phyloP scores from a whole-genome alignment of 2,113 vertebrate genomes.

The Charadrius vociferus region DNA sequence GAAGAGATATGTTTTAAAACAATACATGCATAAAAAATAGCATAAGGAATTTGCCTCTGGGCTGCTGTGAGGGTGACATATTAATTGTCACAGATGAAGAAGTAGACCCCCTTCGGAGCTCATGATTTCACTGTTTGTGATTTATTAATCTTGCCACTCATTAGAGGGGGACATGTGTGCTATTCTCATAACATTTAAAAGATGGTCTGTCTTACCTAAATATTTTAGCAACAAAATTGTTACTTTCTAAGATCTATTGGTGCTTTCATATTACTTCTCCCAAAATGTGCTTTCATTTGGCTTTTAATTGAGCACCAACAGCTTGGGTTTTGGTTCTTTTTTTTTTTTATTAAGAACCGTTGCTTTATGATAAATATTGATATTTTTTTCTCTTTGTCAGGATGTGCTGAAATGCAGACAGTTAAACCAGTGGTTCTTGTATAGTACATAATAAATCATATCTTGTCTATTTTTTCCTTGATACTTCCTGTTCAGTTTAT shows the following conservation, averaged over 20 bases:
- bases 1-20: conserved; percentile 50
- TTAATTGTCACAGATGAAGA: conserved; percentile 63
- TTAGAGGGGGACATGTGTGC: neutral
- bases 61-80: conserved; percentile 24
- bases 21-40: conserved; percentile 57
- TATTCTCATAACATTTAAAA: neutral
- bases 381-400: neutral
- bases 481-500: conserved; percentile 62
- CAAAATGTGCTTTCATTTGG: neutral
- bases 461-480: conserved; percentile 20
- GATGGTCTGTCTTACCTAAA: neutral
- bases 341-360: neutral
- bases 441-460: conserved; percentile 51
- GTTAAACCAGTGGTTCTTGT: conserved; percentile 57
- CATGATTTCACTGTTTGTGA: conserved; percentile 39
- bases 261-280: neutral
- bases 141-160: conserved; percentile 39
- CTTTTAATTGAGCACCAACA: neutral
- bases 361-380: conserved; percentile 4
- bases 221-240: neutral
- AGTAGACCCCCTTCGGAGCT: conserved; percentile 33
- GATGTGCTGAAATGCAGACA: conserved; percentile 43
- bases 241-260: neutral
- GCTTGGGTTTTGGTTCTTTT: neutral
- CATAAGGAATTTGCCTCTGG: conserved; percentile 54